Evolutionary conservation across 2,888 invertebrate species (phyloP), one percentile per base, ranked within the genome.

Genomic region (Spilosoma lubricipeda): DNA sequence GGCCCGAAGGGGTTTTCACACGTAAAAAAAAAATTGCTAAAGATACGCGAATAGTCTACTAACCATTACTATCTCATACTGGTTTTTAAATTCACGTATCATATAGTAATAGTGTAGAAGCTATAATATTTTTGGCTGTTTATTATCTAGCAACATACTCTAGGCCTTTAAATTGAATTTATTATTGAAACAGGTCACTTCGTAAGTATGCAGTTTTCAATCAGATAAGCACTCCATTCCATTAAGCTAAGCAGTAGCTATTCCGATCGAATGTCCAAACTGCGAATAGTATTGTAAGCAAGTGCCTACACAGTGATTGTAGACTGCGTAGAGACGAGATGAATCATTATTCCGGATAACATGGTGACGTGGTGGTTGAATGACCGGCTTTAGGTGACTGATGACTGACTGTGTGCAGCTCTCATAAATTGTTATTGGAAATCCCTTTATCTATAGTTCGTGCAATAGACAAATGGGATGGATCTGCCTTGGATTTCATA

Each of bases 301-400:
- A 36, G 11, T 39, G 65, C 9, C 39, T 81, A 74, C 70, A 67
- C 30, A 82, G 77, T 75, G 39, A 36, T 39, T 66, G 59, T 80
- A 82, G 74, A 73, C 80, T 36, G 5, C 20, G 52, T 52, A 78
- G 81, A 81, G 84, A 73, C 48, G 65, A 80, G 74, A 64, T 66
- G 59, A 71, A 70, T 80, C 80, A 82, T 82, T 83, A 85, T 85
- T 85, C 86, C 86, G 89, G 89, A 86, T 89, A 89, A 88, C 87
- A 88, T 73, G 85, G 84, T 85, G 84, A 84, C 85, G 86, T 86
- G 85, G 85, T 86, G 86, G 84, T 84, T 87, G 87, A 88, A 89
- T 89, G 87, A 88, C 86, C 87, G 87, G 89, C 88, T 88, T 89
- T 89, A 86, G 88, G 88, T 89, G 86, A 88, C 88, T 88, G 89